A percentile compares a stretch with the other conserved stretches of the same genome.
Evolutionary conservation across 1,140 invertebrate species (phyloP).

Genomic region (Pseudachorutes palmiensis): DNA sequence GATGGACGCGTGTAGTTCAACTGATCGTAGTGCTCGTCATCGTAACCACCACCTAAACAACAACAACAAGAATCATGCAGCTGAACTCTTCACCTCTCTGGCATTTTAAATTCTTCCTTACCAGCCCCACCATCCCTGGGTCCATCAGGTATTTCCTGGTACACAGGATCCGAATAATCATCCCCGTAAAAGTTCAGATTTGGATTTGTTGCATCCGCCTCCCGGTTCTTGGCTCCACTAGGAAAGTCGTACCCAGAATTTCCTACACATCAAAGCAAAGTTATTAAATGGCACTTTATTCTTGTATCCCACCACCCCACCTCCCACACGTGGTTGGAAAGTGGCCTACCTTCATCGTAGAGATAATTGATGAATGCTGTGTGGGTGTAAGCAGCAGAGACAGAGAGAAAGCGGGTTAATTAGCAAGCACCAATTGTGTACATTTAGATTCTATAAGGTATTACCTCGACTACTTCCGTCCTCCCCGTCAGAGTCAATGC

Average conservation of each 20-base stretch:
- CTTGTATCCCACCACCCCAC: background rate
- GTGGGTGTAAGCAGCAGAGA: no score
- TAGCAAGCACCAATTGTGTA: background rate
- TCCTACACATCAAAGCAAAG: constrained; percentile 28
- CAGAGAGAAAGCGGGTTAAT: constrained; percentile 26
- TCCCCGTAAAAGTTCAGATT: constrained; percentile 66
- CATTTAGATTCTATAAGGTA: background rate
- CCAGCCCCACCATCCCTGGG: background rate
- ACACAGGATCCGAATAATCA: constrained; percentile 66
- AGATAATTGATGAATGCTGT: constrained; percentile 31
- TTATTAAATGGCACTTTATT: background rate
- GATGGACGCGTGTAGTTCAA: constrained; percentile 73
- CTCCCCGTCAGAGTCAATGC: background rate
- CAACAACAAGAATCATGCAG: background rate
- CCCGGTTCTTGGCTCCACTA: constrained; percentile 60
- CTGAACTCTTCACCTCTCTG: no score
- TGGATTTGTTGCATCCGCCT: constrained; percentile 73
- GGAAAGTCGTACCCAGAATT: constrained; percentile 47
- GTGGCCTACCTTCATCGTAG: constrained; percentile 27
- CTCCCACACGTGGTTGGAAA: background rate
- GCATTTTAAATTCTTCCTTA: background rate
- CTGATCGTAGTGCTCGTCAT: constrained; percentile 68
- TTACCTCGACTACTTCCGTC: constrained; percentile 5
- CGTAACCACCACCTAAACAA: constrained; percentile 23
- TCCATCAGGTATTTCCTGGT: constrained; percentile 63